Evolutionary conservation across 53 echinoderm and acorn worm species (phyloP).

Genomic region (Antedon mediterranea): DNA sequence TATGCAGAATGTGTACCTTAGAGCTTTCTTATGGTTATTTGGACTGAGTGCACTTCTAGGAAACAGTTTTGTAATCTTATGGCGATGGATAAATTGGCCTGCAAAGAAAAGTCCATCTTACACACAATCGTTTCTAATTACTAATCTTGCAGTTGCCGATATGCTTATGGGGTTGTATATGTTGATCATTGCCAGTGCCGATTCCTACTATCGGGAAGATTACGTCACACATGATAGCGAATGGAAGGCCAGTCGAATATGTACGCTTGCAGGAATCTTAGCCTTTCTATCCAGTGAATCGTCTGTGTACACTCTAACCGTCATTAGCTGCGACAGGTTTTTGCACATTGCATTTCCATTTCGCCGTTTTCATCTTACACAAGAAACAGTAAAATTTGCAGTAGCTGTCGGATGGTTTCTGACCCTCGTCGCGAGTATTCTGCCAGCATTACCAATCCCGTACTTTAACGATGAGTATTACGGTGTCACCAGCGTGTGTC

Average conservation of each 20-base stretch:
- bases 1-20: conserved; percentile 52
- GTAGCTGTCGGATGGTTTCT: conserved; percentile 35
- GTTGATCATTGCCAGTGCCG: conserved; percentile 74
- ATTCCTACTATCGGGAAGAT: conserved; percentile 42
- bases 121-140: conserved; percentile 59
- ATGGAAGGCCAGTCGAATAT: conserved; percentile 43
- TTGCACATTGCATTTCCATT: conserved; percentile 72
- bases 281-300: conserved; percentile 77
- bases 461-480: conserved; percentile 73
- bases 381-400: conserved; percentile 24
- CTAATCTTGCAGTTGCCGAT: conserved; percentile 80
- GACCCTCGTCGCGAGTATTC: conserved; percentile 27
- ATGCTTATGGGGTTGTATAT: conserved; percentile 93
- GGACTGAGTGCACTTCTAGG: conserved; percentile 76
- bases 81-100: conserved; percentile 13
- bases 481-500: conserved; percentile 75
- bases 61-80: conserved; percentile 52
- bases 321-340: conserved; percentile 74
- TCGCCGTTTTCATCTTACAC: conserved; percentile 21
- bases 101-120: conserved; percentile 22
- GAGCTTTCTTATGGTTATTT: conserved; percentile 78
- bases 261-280: conserved; percentile 59
- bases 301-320: conserved; percentile 59
- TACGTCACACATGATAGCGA: conserved; percentile 48
- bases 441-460: conserved; percentile 40